Evolutionary conservation across 2,888 invertebrate species (phyloP).

Genomic region (Sinhomidia bicolor): DNA sequence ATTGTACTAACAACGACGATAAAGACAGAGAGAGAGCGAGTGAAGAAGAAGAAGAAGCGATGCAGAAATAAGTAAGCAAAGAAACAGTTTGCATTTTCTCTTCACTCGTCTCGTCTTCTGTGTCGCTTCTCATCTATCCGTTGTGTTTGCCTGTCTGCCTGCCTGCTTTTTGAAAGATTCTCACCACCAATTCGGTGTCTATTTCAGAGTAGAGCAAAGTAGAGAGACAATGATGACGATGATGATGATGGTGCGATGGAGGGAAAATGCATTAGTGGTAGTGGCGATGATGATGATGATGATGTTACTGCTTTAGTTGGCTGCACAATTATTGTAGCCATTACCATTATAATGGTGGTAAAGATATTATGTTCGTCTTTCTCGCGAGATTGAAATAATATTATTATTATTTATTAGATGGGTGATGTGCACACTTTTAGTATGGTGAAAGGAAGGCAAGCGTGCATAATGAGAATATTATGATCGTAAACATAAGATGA

Average conservation of each 20-base stretch:
- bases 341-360: not conserved
- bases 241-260: not conserved
- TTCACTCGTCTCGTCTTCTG: not conserved
- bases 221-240: not conserved
- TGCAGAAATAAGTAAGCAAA: constrained; percentile 35
- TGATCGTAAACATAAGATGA: too few species aligned
- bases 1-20: not conserved
- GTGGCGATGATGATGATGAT: not conserved
- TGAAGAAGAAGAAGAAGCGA: not conserved
- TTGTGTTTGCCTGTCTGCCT: not conserved
- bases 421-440: too few species aligned
- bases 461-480: too few species aligned
- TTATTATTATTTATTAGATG: too few species aligned
- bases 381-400: too few species aligned
- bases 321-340: not conserved
- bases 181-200: not conserved
- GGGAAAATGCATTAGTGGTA: constrained; percentile 13
- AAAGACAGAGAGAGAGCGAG: not conserved
- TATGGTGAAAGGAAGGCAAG: too few species aligned
- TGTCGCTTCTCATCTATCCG: not conserved
- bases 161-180: constrained; percentile 30
- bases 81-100: constrained; percentile 22
- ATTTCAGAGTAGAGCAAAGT: not conserved
- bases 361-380: too few species aligned
- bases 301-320: not conserved